Percentiles rank a stretch among this genome's conserved stretches.
Evolutionary conservation across 2,113 vertebrate species (phyloP).

Genomic region (Heliornis fulica): DNA sequence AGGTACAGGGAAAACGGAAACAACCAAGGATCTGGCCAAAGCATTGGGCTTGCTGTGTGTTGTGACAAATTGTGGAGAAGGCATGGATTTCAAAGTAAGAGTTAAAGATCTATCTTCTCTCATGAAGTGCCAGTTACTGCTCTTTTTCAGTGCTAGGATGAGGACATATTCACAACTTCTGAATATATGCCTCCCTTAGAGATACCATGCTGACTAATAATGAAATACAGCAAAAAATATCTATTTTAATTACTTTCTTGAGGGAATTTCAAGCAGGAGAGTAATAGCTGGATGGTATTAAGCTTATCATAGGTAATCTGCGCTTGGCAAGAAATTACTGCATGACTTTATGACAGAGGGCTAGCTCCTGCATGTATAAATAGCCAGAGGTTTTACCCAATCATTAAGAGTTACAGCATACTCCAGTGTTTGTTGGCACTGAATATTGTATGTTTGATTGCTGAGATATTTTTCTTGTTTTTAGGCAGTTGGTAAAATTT

Average conservation of each 20-base stretch:
- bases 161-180: background rate
- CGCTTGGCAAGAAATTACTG: background rate
- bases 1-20: conserved; percentile 97
- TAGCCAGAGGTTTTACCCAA: background rate
- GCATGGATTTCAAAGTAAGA: conserved; percentile 96
- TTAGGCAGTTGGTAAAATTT: conserved; percentile 94
- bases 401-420: background rate
- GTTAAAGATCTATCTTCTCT: background rate
- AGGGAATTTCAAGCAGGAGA: background rate
- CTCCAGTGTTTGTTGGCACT: background rate
- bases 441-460: background rate
- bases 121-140: background rate
- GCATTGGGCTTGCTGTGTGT: conserved; percentile 93
- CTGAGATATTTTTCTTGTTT: background rate
- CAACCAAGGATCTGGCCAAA: conserved; percentile 96
- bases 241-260: background rate
- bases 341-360: background rate
- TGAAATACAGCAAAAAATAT: background rate
- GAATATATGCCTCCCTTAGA: background rate
- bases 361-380: background rate
- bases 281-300: background rate
- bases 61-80: conserved; percentile 97
- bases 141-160: background rate
- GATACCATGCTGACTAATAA: background rate
- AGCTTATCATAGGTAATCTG: background rate